Evolutionary conservation across 2,797 vertebrate genomes (phyloP).

Genomic region (Microctenopoma steveboyesi): DNA sequence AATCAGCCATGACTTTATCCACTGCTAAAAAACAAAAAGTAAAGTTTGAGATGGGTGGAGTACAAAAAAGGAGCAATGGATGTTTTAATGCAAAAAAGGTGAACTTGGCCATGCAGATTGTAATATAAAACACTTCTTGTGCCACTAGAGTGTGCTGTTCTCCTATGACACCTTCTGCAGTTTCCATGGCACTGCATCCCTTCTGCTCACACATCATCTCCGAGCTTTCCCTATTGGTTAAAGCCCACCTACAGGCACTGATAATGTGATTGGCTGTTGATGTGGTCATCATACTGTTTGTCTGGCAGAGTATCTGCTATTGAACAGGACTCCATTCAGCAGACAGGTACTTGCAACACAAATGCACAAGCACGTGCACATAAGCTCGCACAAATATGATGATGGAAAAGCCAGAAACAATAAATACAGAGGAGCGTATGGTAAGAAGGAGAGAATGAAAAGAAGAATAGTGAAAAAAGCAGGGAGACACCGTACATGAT

Average conservation of each 20-base stretch:
- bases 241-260: slow-evolving; percentile 45
- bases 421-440: neutral
- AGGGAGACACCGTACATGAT: neutral
- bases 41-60: neutral
- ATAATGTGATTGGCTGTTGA: slow-evolving; percentile 77
- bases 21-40: neutral
- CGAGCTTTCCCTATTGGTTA: slow-evolving; percentile 61
- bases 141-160: slow-evolving; percentile 65
- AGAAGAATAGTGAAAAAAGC: neutral
- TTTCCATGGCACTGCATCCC: slow-evolving; percentile 72
- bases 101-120: slow-evolving; percentile 15
- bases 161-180: slow-evolving; percentile 44
- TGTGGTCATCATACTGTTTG: slow-evolving; percentile 78
- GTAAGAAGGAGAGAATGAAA: neutral
- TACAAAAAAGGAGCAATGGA: neutral
- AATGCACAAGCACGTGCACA: neutral
- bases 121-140: slow-evolving; percentile 21
- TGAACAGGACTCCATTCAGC: slow-evolving; percentile 32
- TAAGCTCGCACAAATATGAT: neutral
- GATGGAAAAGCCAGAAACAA: neutral
- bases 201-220: slow-evolving; percentile 51
- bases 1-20: neutral
- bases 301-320: slow-evolving; percentile 32
- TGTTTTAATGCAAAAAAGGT: slow-evolving; percentile 5
- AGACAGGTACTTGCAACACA: neutral